Evolutionary conservation across 1,140 invertebrate genomes (phyloP), one percentile per base, ranked within the genome.

Genomic region (Penaeus vannamei): DNA sequence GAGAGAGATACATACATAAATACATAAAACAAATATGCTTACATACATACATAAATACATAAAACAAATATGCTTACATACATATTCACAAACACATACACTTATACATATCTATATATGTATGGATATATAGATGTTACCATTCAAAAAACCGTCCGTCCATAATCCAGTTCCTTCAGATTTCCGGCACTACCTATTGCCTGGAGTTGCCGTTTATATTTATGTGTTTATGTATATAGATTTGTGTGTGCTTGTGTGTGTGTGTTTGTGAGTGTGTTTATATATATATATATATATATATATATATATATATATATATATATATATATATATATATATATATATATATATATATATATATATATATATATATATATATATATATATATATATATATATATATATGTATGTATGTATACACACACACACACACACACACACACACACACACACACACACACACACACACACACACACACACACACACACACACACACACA

Each of bases 221-320:
- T n/a, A 66, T 66, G 29, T 66, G 64, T 7, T 66, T 66, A 7
- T 66, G n/a, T n/a, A n/a, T n/a, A n/a, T n/a, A n/a, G n/a, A n/a
- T n/a, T n/a, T n/a, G n/a, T n/a, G n/a, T n/a, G n/a, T n/a, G n/a
- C n/a, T n/a, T n/a, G n/a, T n/a, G n/a, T n/a, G n/a, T n/a, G n/a
- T n/a, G n/a, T n/a, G n/a, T n/a, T n/a, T n/a, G n/a, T n/a, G n/a
- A n/a, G n/a, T n/a, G n/a, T n/a, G n/a, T n/a, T n/a, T 69, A 23
- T 69, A 23, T 69, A 23, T 69, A 23, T 69, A 23, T 69, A 69
- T 69, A 69, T 69, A 69, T 69, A 69, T 69, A 23, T 69, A 23
- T 69, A 23, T 69, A 23, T 69, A 23, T 69, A 23, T 69, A 69
- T 69, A 69, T 69, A 69, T 69, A 69, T 69, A 23, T 69, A 23